Conservation (phyloP, 2,113 vertebrate species). For the Psilopogon haemacephalus region DNA sequence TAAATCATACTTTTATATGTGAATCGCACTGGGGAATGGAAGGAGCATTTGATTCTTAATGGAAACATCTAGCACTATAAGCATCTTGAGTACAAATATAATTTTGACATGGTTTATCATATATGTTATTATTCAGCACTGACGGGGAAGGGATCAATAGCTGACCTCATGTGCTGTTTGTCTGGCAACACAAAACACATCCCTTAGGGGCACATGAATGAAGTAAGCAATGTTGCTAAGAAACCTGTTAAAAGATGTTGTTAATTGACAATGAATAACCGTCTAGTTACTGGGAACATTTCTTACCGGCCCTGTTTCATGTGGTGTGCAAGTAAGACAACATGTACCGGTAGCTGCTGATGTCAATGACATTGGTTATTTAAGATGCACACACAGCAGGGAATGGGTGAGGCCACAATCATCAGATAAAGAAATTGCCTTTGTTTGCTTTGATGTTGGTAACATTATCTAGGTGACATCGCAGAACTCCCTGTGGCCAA, state of each 20-base stretch:
- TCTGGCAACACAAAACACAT: constrained; percentile 19
- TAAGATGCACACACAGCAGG: not conserved
- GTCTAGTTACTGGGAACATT: constrained; percentile 34
- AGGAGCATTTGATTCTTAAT: not conserved
- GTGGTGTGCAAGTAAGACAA: constrained; percentile 1
- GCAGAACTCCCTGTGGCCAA: not conserved
- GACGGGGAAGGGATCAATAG: constrained; percentile 11
- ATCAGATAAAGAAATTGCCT: constrained; percentile 5
- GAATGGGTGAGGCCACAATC: not conserved
- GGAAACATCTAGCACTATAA: not conserved
- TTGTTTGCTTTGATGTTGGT: constrained; percentile 16
- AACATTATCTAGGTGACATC: not conserved
- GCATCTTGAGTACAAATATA: not conserved
- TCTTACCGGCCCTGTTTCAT: constrained; percentile 30
- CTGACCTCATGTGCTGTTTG: not conserved
- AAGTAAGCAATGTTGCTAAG: constrained; percentile 46
- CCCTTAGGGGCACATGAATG: not conserved
- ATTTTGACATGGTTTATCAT: not conserved
- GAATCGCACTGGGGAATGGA: not conserved
- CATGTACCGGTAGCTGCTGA: constrained; percentile 27
- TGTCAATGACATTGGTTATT: constrained; percentile 19
- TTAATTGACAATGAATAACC: constrained; percentile 33
- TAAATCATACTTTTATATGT: not conserved
- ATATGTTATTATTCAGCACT: not conserved
- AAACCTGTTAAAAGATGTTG: constrained; percentile 23